These are phyloP conservation scores for Oscheius onirici DNA, from an alignment of 2,888 invertebrate genomes.

Conservation along the genomic window DNA sequence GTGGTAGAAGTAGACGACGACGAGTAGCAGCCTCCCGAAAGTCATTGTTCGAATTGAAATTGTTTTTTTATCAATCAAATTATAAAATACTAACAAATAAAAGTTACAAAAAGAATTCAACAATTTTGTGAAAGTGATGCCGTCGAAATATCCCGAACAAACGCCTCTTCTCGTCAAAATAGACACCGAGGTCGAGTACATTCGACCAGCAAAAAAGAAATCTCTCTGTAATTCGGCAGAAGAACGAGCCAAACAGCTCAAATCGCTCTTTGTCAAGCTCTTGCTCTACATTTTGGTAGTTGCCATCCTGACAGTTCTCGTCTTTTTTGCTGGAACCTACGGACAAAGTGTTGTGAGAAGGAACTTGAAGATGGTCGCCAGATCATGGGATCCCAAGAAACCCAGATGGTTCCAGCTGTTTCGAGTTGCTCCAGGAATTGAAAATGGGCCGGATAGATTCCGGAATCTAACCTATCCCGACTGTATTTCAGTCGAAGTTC, in stretches of 20 bases:
- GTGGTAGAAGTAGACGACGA: neutral
- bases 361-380: neutral
- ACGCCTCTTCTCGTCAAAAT: conserved; percentile 5
- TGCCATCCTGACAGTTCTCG: neutral
- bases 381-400: neutral
- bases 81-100: neutral
- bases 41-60: neutral
- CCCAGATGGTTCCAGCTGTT: neutral
- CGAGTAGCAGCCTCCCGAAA: neutral
- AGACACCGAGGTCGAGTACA: neutral
- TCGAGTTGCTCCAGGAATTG: neutral
- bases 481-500: neutral
- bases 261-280: neutral
- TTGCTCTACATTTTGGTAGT: neutral
- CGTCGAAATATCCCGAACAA: too few relatives aligned
- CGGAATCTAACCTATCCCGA: neutral
- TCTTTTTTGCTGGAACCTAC: neutral
- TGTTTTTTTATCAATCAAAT: neutral
- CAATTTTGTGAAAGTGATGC: too few relatives aligned
- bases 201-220: neutral
- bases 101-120: too few relatives aligned
- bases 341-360: neutral
- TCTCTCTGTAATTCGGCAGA: neutral
- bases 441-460: neutral
- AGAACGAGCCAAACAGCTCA: neutral